These are phyloP conservation scores for Theropithecus gelada DNA, from an alignment of 2,113 vertebrate species.

Conservation along the genomic window DNA sequence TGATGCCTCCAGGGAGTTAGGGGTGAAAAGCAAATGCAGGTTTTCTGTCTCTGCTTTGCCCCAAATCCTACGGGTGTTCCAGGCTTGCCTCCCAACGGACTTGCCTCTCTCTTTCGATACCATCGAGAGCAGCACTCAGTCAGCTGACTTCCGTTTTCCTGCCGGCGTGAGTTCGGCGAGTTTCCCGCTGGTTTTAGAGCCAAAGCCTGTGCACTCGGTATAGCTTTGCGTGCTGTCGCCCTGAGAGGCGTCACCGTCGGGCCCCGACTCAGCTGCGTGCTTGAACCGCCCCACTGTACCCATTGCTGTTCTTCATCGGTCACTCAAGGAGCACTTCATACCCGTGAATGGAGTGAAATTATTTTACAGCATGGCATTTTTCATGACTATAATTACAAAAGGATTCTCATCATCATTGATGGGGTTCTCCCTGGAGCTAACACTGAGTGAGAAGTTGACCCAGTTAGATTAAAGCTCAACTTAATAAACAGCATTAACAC, in stretches of 20 bases:
- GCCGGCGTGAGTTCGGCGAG: neutral
- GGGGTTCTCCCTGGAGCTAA: constrained; percentile 20
- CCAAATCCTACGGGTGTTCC: rapidly evolving
- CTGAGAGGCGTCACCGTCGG: neutral
- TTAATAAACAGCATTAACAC: constrained; percentile 8
- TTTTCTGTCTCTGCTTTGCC: neutral
- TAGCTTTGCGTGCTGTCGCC: rapidly evolving
- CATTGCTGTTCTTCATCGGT: rapidly evolving
- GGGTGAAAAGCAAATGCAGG: neutral
- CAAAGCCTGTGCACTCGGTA: rapidly evolving
- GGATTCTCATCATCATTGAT: neutral
- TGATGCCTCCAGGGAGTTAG: neutral
- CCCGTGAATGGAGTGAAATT: neutral
- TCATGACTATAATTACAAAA: neutral
- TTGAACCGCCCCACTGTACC: rapidly evolving
- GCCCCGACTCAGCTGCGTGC: rapidly evolving
- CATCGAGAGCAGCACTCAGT: rapidly evolving
- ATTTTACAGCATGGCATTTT: neutral
- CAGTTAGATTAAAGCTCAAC: constrained; percentile 37
- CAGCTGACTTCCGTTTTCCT: rapidly evolving
- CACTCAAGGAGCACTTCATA: neutral
- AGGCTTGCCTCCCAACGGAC: too few species aligned
- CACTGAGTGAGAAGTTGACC: neutral
- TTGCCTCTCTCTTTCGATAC: neutral
- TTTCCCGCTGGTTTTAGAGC: neutral